Base-by-base conservation (phyloP, 2,113 vertebrate species). In the Hystrix brachyura region DNA sequence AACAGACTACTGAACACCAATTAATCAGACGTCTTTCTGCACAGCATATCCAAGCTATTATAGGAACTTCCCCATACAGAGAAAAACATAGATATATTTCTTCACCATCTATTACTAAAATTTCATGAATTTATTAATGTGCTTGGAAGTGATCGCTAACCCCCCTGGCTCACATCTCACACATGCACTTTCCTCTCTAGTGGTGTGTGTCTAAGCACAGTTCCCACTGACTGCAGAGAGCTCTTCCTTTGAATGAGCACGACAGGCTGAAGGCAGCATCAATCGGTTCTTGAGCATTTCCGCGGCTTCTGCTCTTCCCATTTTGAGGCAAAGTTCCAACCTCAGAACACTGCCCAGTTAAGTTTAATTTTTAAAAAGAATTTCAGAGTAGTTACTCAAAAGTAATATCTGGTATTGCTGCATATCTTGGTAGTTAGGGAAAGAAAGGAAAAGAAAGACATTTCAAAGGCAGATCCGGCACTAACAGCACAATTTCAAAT, bases 351-450 rank as follows among this genome's bases (percentile, higher is more conserved):
- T 90, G 23, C 55, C 53, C 23, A 62, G 62, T 91, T 48, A 83
- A 32, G 5, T 93, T 96, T 90, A 87, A 76, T 87, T 94, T 95
- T 96, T 80, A 84, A 96, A 92, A 87, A 97, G 32, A 91, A 38
- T 32, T 80, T 97, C 38, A 67, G 23, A 82, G 19, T 53, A 78
- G 29, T 78, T 98, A 74, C 82, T 91, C 78, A 95, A 94, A 97
- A 76, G 46, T 43, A 62, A 25, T 78, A 85, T 85, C 65, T 88
- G 71, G 15, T 71, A 85, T 91, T 48, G 19, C 34, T 95, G 12
- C 27, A 84, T 43, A 34, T 69, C 34, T 69, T 91, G 25, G 51
- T 46, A 81, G 12, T 25, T 48, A 57, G 2, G 12, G 29, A 25
- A 82, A 85, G 27, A 53, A 90, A 93, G 21, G 51, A 12, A 86